A percentile compares a stretch with the other conserved stretches of the same genome.
Conservation (phyloP, 2,797 vertebrate species). For the Huso huso region DNA sequence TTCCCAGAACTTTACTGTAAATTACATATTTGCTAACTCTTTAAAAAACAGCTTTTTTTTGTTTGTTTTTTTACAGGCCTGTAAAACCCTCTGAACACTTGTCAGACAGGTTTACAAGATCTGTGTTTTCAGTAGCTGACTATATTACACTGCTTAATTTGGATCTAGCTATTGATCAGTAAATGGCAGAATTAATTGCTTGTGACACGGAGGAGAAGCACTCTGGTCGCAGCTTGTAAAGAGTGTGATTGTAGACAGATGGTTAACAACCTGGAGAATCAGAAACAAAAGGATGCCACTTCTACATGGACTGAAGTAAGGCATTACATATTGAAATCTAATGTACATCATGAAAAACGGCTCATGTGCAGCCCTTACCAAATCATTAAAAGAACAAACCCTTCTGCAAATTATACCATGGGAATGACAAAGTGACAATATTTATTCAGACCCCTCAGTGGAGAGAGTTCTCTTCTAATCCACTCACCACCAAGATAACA, state of each 20-base stretch:
- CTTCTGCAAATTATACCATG: slow-evolving; percentile 57
- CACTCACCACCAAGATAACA: slow-evolving; percentile 58
- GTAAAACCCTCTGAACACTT: slow-evolving; percentile 30
- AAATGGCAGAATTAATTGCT: slow-evolving; percentile 56
- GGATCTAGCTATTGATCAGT: slow-evolving; percentile 47
- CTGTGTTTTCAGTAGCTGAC: slow-evolving; percentile 44
- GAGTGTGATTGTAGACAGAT: slow-evolving; percentile 2
- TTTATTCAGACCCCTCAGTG: slow-evolving; percentile 57
- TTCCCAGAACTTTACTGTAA: too few relatives aligned
- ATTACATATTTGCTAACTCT: too few relatives aligned
- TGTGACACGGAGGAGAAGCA: slow-evolving; percentile 52
- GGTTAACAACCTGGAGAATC: neutral
- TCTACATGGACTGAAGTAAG: neutral
- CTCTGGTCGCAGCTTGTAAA: slow-evolving; percentile 13
- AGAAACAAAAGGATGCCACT: neutral
- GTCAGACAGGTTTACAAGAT: slow-evolving; percentile 40
- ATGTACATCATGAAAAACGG: neutral
- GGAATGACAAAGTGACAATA: slow-evolving; percentile 32
- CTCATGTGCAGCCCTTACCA: slow-evolving; percentile 1
- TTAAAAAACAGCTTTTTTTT: too few relatives aligned
- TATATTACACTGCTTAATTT: slow-evolving; percentile 58
- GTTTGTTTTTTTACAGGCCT: slow-evolving; percentile 29
- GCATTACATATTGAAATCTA: neutral
- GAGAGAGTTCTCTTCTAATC: slow-evolving; percentile 57
- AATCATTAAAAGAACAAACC: slow-evolving; percentile 19